Percentiles rank a stretch among this genome's conserved stretches.
Evolutionary conservation across 2,888 invertebrate genomes (phyloP).

Genomic region (Drosophila kuntzei): DNA sequence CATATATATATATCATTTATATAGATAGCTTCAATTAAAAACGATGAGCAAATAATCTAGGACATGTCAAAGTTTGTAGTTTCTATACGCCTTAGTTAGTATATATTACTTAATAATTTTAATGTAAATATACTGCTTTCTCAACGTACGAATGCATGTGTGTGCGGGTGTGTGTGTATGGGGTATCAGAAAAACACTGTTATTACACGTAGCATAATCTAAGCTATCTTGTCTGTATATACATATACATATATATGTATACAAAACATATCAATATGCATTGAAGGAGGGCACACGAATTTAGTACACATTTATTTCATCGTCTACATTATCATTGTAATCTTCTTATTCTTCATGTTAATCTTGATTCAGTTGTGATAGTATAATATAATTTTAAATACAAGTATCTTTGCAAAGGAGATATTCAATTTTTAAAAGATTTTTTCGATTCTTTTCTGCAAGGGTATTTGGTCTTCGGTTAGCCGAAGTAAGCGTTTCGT

Average conservation of each 20-base stretch:
- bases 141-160: conserved; percentile 30
- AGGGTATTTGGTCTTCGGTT: conserved; percentile 18
- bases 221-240: conserved; percentile 16
- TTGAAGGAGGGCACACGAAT: conserved; percentile 72
- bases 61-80: conserved; percentile 41
- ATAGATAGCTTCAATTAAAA: conserved; percentile 47
- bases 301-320: conserved; percentile 50
- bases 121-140: conserved; percentile 46
- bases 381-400: conserved; percentile 1
- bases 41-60: conserved; percentile 75
- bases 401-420: neutral
- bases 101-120: conserved; percentile 30
- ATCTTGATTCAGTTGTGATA: conserved; percentile 6
- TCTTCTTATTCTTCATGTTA: conserved; percentile 4
- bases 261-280: conserved; percentile 51
- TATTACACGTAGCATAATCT: conserved; percentile 21
- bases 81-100: conserved; percentile 24
- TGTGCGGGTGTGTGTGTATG: conserved; percentile 14
- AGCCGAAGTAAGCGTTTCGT: conserved; percentile 14
- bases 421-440: neutral
- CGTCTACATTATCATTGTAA: neutral
- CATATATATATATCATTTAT: conserved; percentile 14
- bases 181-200: conserved; percentile 22
- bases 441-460: neutral
- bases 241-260: conserved; percentile 19